phyloP scores from a whole-genome alignment of 2,797 vertebrate species.

The Semaprochilodus insignis region DNA sequence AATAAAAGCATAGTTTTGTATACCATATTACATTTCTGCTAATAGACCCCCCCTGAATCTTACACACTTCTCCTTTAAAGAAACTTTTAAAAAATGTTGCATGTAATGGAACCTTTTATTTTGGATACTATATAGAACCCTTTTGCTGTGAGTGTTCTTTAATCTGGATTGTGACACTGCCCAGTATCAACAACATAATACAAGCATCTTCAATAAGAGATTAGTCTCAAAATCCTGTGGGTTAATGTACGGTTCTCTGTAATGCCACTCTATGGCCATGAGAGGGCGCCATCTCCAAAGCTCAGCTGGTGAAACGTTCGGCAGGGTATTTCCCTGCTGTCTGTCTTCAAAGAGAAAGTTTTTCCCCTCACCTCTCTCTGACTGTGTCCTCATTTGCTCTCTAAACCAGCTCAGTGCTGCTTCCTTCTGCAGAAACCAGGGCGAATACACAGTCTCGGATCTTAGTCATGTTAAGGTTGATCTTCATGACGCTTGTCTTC shows the following conservation, averaged over 20 bases:
- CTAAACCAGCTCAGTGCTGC: slow-evolving; percentile 4
- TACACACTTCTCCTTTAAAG: no score
- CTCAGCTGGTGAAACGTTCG: not conserved
- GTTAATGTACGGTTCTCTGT: not conserved
- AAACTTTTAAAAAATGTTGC: no score
- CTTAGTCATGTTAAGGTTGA: not conserved
- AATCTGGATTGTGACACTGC: no score
- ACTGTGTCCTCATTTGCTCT: slow-evolving; percentile 33
- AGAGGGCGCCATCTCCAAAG: slow-evolving; percentile 38
- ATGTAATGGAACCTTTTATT: no score
- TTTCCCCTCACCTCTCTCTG: not conserved
- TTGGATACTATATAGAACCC: no score
- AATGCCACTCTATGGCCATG: not conserved
- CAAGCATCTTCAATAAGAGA: not conserved
- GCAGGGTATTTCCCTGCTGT: not conserved
- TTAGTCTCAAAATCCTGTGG: not conserved
- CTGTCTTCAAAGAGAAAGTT: slow-evolving; percentile 4
- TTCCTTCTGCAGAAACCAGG: slow-evolving; percentile 2
- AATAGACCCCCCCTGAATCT: no score
- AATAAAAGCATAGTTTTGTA: no score
- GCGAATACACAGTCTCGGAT: not conserved
- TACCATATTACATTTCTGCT: no score
- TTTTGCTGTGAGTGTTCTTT: no score
- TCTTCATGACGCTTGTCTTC: not conserved
- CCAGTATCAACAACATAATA: no score